These are phyloP conservation scores for Acrocera orbiculus DNA, from an alignment of 2,888 invertebrate species.

Conservation along the genomic window DNA sequence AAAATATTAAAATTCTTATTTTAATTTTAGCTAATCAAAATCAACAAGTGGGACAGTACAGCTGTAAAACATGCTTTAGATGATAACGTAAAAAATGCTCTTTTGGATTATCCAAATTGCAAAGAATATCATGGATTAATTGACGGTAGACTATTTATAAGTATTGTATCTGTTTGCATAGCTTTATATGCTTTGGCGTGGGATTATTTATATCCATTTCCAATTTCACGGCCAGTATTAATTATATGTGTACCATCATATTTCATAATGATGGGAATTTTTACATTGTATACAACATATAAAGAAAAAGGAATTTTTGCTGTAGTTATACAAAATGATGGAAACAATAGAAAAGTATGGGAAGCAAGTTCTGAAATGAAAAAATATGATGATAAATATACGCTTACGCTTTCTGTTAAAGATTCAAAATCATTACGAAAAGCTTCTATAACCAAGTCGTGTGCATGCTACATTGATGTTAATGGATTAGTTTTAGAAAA, in stretches of 20 bases:
- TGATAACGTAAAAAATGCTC: conserved; percentile 89
- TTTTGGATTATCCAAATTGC: conserved; percentile 73
- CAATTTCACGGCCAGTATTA: conserved; percentile 69
- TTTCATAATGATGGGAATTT: conserved; percentile 79
- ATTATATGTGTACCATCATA: conserved; percentile 70
- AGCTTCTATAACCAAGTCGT: conserved; percentile 59
- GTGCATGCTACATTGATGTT: conserved; percentile 76
- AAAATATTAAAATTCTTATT: too few relatives aligned
- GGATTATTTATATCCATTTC: conserved; percentile 94
- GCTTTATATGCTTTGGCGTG: conserved; percentile 86
- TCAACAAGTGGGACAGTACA: conserved; percentile 95
- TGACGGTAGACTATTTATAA: conserved; percentile 79
- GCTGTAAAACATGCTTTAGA: conserved; percentile 96
- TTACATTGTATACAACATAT: conserved; percentile 83
- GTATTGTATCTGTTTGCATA: conserved; percentile 80
- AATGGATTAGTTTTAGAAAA: conserved; percentile 67
- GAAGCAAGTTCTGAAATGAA: conserved; percentile 84
- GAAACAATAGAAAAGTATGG: conserved; percentile 60
- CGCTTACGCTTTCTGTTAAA: conserved; percentile 52
- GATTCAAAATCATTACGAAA: conserved; percentile 50
- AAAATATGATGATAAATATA: conserved; percentile 91
- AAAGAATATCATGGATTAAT: conserved; percentile 78
- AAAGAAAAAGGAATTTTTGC: conserved; percentile 91
- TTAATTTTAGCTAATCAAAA: conserved; percentile 49
- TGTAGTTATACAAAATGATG: conserved; percentile 61